A percentile compares a stretch with the other conserved stretches of the same genome.
Evolutionary conservation across 2,888 invertebrate genomes (phyloP).

Genomic region (Aleiodes testaceus): DNA sequence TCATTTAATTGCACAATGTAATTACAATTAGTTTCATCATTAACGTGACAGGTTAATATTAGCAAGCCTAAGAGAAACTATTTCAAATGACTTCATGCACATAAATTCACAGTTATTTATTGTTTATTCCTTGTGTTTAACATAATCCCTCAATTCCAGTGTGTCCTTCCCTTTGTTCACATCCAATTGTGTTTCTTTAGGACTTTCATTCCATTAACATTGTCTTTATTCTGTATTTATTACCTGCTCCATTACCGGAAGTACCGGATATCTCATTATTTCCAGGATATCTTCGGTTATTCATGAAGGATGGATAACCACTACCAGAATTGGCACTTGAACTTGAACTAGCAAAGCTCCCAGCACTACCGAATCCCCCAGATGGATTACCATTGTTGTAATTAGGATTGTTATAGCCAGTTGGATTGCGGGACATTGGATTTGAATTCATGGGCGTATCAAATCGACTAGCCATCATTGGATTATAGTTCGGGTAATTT

Average conservation of each 20-base stretch:
- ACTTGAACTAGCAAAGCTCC: constrained; percentile 51
- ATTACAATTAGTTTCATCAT: constrained; percentile 31
- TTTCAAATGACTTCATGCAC: constrained; percentile 20
- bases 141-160: background rate
- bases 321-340: constrained; percentile 41
- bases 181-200: background rate
- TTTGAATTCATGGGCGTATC: constrained; percentile 27
- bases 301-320: constrained; percentile 45
- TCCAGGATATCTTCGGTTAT: constrained; percentile 46
- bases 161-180: constrained; percentile 4
- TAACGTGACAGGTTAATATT: constrained; percentile 22
- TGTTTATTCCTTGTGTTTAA: background rate
- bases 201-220: background rate
- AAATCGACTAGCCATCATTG: constrained; percentile 13
- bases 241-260: constrained; percentile 50
- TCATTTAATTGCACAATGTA: constrained; percentile 32
- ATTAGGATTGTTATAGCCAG: constrained; percentile 33
- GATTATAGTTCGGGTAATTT: constrained; percentile 26
- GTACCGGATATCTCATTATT: constrained; percentile 46
- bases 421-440: constrained; percentile 29
- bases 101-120: constrained; percentile 32
- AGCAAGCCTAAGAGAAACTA: constrained; percentile 19
- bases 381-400: constrained; percentile 37
- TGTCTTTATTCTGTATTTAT: constrained; percentile 13
- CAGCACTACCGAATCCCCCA: constrained; percentile 52